Percentiles rank a stretch among this genome's conserved stretches.
These are phyloP conservation scores for Sclerurus mexicanus DNA, from an alignment of 2,113 vertebrate genomes.

Conservation along the genomic window DNA sequence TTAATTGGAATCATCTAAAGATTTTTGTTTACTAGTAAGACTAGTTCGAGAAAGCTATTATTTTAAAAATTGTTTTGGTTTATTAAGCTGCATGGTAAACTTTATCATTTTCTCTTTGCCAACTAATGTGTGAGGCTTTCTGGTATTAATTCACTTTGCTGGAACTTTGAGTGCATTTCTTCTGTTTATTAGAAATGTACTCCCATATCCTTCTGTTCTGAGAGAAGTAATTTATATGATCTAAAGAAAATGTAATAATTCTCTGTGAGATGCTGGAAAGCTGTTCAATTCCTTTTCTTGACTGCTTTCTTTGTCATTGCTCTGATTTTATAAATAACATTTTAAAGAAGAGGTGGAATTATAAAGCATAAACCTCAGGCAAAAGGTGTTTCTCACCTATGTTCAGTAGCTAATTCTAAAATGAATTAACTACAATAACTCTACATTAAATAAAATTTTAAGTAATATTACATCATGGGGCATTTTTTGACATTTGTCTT, in stretches of 20 bases:
- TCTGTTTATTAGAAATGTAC: constrained; percentile 20
- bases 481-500: not conserved
- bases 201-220: not conserved
- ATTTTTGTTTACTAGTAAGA: not conserved
- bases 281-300: not conserved
- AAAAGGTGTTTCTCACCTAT: not conserved
- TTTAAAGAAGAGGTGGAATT: not conserved
- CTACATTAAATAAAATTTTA: constrained; percentile 14
- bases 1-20: not conserved
- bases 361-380: not conserved
- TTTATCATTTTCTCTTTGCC: not conserved
- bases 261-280: not conserved
- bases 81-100: not conserved
- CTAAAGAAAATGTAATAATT: not conserved
- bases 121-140: not conserved
- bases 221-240: not conserved
- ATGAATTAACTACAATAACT: not conserved
- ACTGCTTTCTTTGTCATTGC: not conserved
- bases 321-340: not conserved
- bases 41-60: not conserved
- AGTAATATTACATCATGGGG: not conserved
- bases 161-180: not conserved
- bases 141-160: constrained; percentile 30
- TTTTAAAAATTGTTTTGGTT: not conserved
- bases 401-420: constrained; percentile 50